Conservation (phyloP, 2,797 vertebrate species). For the Bradypodion pumilum region DNA sequence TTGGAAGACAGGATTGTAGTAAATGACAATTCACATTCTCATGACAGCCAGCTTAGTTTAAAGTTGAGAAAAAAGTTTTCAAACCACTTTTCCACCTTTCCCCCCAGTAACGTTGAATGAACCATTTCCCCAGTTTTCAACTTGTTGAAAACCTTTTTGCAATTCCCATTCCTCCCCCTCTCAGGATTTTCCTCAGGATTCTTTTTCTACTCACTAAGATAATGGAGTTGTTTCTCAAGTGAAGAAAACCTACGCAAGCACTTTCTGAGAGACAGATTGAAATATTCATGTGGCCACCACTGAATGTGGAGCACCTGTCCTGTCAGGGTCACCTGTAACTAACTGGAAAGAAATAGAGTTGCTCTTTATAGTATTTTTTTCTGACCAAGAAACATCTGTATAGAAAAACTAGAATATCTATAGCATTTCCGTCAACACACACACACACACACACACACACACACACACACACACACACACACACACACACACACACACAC, state of each 20-base stretch:
- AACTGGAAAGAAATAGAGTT: neutral
- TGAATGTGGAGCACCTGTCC: neutral
- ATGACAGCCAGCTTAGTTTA: accelerated
- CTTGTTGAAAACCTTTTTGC: slow-evolving; percentile 7
- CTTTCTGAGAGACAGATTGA: no score
- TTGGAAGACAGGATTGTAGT: neutral
- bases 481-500: no score
- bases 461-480: no score
- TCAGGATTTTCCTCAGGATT: neutral
- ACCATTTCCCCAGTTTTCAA: neutral
- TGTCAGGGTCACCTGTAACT: neutral
- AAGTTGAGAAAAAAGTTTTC: neutral
- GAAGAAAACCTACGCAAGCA: neutral
- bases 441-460: no score
- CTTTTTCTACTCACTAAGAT: neutral
- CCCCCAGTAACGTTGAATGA: no score
- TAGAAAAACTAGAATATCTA: neutral
- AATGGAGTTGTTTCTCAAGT: neutral
- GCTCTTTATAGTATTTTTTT: neutral
- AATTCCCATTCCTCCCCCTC: neutral
- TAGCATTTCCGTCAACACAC: neutral
- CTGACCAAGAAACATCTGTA: neutral
- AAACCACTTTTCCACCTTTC: no score
- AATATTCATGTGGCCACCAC: neutral
- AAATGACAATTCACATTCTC: neutral